Conservation (phyloP, 2,888 invertebrate species). For the Eristalis tenax region DNA sequence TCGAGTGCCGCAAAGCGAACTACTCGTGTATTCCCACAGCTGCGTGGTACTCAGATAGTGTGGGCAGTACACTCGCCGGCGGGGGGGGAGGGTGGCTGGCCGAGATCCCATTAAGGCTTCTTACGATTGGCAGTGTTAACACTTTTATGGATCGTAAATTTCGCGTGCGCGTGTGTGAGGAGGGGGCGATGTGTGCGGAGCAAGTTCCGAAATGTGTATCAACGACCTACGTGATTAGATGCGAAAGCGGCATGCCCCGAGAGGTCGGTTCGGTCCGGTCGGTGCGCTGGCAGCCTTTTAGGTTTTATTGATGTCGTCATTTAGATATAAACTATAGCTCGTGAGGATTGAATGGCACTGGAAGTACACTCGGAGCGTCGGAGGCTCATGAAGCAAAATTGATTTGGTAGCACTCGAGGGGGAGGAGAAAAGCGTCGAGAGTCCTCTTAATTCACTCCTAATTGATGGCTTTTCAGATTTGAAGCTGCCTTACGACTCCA, state of each 20-base stretch:
- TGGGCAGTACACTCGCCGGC: neutral
- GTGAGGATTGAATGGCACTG: constrained; percentile 6
- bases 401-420: neutral
- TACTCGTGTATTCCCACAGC: neutral
- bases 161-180: constrained; percentile 5
- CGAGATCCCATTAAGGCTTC: constrained; percentile 63
- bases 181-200: neutral
- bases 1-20: neutral
- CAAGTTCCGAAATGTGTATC: constrained; percentile 37
- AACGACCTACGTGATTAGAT: constrained; percentile 63
- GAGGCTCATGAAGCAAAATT: neutral
- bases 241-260: constrained; percentile 6
- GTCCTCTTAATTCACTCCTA: neutral
- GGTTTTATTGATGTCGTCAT: constrained; percentile 54
- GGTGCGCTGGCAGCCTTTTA: constrained; percentile 42
- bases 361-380: neutral
- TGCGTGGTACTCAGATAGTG: neutral
- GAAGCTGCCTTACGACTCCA: neutral
- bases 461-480: neutral
- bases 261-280: constrained; percentile 5
- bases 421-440: neutral
- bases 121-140: constrained; percentile 65
- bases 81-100: constrained; percentile 22
- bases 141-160: constrained; percentile 68
- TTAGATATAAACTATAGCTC: constrained; percentile 42